A percentile compares a stretch with the other conserved stretches of the same genome.
Evolutionary conservation across 2,888 invertebrate genomes (phyloP).

Genomic region (Parnassius glacialis): DNA sequence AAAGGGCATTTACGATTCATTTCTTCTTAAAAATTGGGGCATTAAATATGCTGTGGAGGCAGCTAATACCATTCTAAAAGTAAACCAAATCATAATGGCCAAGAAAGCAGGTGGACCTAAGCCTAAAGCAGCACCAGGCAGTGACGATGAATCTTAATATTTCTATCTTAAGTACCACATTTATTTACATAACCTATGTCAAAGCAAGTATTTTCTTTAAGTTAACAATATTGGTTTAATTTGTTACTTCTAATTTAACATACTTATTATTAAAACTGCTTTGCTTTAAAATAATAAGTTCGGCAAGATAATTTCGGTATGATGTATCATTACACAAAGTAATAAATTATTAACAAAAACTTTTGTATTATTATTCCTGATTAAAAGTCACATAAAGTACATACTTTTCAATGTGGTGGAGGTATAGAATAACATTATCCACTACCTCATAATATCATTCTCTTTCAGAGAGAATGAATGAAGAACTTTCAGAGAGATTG

Average conservation of each 20-base stretch:
- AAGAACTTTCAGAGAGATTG: too few species aligned
- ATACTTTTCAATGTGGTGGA: too few species aligned
- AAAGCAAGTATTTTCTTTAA: not conserved
- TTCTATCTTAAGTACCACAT: conserved; percentile 13
- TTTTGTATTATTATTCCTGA: too few species aligned
- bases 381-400: too few species aligned
- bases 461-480: too few species aligned
- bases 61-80: conserved; percentile 94
- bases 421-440: too few species aligned
- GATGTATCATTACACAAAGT: too few species aligned
- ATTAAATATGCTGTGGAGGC: conserved; percentile 97
- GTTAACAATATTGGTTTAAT: not conserved
- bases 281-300: not conserved
- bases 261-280: conserved; percentile 9
- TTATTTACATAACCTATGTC: not conserved
- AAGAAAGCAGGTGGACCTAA: conserved; percentile 98
- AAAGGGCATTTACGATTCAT: conserved; percentile 91
- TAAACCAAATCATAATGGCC: conserved; percentile 99
- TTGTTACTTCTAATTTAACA: conserved; percentile 9
- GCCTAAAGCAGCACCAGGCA: conserved; percentile 83
- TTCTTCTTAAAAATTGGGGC: conserved; percentile 93
- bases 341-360: too few species aligned
- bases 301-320: too few species aligned
- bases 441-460: too few species aligned
- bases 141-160: conserved; percentile 87